Conservation (phyloP, 1,140 invertebrate genomes). For the Drosophila yakuba region DNA sequence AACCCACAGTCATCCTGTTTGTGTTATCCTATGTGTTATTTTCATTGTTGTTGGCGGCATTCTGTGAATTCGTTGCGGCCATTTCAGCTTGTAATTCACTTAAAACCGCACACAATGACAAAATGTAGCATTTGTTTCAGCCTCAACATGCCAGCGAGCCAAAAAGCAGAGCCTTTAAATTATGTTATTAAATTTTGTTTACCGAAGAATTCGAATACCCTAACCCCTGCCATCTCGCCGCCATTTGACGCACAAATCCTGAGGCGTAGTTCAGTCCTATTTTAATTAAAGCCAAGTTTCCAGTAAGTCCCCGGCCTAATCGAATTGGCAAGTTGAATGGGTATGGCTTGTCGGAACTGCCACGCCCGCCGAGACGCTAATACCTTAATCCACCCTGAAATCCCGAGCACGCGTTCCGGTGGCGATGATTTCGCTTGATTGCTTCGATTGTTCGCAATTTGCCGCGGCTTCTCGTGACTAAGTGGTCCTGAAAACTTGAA, state of each 20-base stretch:
- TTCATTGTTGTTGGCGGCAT: slow-evolving; percentile 57
- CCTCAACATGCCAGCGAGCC: slow-evolving; percentile 1
- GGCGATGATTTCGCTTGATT: slow-evolving; percentile 77
- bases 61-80: slow-evolving; percentile 60
- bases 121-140: slow-evolving; percentile 46
- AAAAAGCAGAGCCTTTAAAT: slow-evolving; percentile 43
- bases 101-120: slow-evolving; percentile 75
- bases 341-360: slow-evolving; percentile 31
- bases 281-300: slow-evolving; percentile 54
- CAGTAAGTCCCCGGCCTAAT: slow-evolving; percentile 45
- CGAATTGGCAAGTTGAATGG: slow-evolving; percentile 58
- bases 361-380: slow-evolving; percentile 33
- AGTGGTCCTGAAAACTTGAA: slow-evolving; percentile 48
- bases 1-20: slow-evolving; percentile 44
- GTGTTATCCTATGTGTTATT: slow-evolving; percentile 58
- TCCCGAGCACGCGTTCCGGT: slow-evolving; percentile 58
- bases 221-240: slow-evolving; percentile 4
- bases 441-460: slow-evolving; percentile 78
- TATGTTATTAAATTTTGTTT: slow-evolving; percentile 63
- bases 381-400: slow-evolving; percentile 70
- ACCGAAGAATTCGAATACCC: slow-evolving; percentile 21
- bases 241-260: slow-evolving; percentile 52
- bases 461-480: slow-evolving; percentile 13
- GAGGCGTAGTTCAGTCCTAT: slow-evolving; percentile 30
- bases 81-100: slow-evolving; percentile 77